Percentiles rank a stretch among this genome's conserved stretches.
phyloP scores from a whole-genome alignment of 2,113 vertebrate species.

The Centropristis striata region DNA sequence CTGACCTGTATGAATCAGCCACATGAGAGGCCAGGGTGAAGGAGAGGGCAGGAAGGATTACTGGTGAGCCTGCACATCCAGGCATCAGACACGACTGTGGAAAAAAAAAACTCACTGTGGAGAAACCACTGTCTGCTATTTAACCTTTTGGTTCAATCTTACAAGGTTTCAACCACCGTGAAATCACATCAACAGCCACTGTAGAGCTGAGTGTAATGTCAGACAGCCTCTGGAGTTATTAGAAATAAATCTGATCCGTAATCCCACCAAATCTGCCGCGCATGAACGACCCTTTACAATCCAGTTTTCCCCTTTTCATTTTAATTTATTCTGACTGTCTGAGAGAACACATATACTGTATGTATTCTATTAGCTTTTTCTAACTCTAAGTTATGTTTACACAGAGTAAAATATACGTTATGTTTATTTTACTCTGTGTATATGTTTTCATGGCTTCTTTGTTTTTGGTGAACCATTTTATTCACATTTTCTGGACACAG shows the following conservation, averaged over 20 bases:
- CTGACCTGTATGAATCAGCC: conserved; percentile 54
- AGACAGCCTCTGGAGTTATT: background rate
- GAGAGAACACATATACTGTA: background rate
- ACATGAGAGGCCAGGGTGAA: conserved; percentile 21
- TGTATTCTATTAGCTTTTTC: background rate
- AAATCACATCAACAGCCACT: background rate
- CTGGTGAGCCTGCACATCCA: conserved; percentile 5
- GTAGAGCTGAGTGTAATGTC: background rate
- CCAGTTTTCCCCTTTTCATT: background rate
- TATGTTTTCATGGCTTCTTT: background rate
- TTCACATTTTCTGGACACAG: background rate
- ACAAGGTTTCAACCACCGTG: background rate
- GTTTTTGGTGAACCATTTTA: background rate
- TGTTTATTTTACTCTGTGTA: too few species aligned
- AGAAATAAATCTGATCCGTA: background rate
- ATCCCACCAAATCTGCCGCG: background rate
- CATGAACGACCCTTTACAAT: background rate
- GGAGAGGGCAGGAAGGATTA: conserved; percentile 33
- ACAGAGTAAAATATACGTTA: too few species aligned
- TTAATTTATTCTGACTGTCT: background rate
- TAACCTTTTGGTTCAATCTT: background rate
- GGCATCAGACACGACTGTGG: background rate
- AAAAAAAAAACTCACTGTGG: too few species aligned
- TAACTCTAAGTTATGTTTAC: background rate
- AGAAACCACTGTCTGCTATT: background rate